Conservation (phyloP, 2,797 vertebrate species). For the Chelon labrosus region DNA sequence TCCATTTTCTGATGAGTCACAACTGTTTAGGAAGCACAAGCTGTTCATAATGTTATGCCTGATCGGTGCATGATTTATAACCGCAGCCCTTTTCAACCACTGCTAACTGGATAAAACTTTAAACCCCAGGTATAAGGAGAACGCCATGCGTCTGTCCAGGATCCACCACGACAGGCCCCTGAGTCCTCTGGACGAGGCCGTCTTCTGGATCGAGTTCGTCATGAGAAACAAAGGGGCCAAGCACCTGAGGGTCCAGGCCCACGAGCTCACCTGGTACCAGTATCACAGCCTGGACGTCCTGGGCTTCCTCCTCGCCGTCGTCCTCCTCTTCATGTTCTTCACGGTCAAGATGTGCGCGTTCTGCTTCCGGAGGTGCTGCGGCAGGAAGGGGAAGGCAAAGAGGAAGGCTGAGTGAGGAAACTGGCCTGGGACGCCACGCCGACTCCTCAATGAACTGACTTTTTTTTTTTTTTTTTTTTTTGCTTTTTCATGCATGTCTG, state of each 20-base stretch:
- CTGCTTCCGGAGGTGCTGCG: constrained; percentile 61
- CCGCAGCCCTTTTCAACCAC: too few species aligned
- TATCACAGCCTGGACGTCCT: constrained; percentile 87
- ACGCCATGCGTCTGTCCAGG: constrained; percentile 77
- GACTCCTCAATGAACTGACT: too few species aligned
- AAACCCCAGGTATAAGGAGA: constrained; percentile 85
- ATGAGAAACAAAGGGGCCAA: constrained; percentile 88
- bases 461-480: too few species aligned
- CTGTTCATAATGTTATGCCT: too few species aligned
- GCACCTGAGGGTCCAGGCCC: constrained; percentile 85
- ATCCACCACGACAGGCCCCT: constrained; percentile 88
- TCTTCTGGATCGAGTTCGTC: constrained; percentile 90
- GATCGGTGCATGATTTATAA: too few species aligned
- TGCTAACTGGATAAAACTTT: too few species aligned
- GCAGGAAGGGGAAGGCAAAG: constrained; percentile 56
- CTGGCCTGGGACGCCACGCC: too few species aligned
- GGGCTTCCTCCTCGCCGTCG: constrained; percentile 74
- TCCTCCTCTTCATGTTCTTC: constrained; percentile 60
- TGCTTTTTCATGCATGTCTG: not conserved
- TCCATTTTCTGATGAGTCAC: too few species aligned
- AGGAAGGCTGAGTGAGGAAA: constrained; percentile 70
- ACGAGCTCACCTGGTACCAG: constrained; percentile 88
- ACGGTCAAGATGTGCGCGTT: constrained; percentile 67
- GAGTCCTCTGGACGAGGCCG: constrained; percentile 80
- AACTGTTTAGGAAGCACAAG: too few species aligned